Percentiles rank a stretch among this genome's conserved stretches.
Conservation (phyloP, 2,113 vertebrate species). For the Hemichromis elongatus region DNA sequence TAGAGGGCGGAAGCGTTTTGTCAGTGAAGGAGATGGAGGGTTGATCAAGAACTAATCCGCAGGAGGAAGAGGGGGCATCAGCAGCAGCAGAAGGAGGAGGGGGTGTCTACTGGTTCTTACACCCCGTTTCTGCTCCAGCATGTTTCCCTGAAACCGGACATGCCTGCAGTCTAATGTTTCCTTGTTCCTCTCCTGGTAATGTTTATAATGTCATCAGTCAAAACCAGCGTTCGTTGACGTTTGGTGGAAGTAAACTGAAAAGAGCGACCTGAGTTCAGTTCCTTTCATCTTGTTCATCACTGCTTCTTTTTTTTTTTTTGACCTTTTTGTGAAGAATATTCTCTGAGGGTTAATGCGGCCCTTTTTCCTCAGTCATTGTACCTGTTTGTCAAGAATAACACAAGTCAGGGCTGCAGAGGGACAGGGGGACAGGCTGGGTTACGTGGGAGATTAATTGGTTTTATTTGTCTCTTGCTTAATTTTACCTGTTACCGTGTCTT, state of each 20-base stretch:
- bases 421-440: neutral
- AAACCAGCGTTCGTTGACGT: conserved; percentile 39
- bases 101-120: neutral
- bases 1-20: conserved; percentile 85
- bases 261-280: conserved; percentile 9
- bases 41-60: conserved; percentile 72
- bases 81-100: neutral
- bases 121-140: conserved; percentile 12
- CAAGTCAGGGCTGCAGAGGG: conserved; percentile 2
- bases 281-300: conserved; percentile 35
- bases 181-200: conserved; percentile 24
- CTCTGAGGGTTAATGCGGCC: conserved; percentile 28
- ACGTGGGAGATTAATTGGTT: neutral
- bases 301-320: neutral
- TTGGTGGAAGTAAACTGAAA: conserved; percentile 33
- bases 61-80: neutral
- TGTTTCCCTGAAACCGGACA: neutral
- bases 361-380: conserved; percentile 39
- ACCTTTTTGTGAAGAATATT: conserved; percentile 38
- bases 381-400: conserved; percentile 26
- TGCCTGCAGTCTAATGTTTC: conserved; percentile 11
- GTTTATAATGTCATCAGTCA: conserved; percentile 34
- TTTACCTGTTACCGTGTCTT: conserved; percentile 21
- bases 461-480: conserved; percentile 21
- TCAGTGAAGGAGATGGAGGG: conserved; percentile 84